These are phyloP conservation scores for Sturnus vulgaris DNA, from an alignment of 2,113 vertebrate species.

Conservation along the genomic window DNA sequence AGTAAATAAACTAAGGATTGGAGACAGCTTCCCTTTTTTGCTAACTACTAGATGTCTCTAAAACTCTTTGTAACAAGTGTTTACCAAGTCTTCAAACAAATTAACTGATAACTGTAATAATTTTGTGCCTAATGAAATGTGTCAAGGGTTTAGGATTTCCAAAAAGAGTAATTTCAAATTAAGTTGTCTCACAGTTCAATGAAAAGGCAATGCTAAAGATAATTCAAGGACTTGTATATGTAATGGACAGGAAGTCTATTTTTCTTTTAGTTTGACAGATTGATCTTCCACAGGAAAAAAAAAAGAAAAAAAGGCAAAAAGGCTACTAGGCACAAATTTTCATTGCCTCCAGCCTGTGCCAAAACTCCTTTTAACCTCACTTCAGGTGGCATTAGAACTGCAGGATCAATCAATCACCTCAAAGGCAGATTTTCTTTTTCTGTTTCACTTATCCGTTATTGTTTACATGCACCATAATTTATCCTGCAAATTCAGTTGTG, in stretches of 20 bases:
- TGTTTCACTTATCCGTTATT: conserved; percentile 6
- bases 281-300: neutral
- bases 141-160: conserved; percentile 56
- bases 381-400: neutral
- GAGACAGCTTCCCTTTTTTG: conserved; percentile 68
- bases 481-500: neutral
- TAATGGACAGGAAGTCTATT: conserved; percentile 58
- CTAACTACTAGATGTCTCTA: conserved; percentile 46
- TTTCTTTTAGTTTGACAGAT: conserved; percentile 64
- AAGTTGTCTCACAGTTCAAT: conserved; percentile 57
- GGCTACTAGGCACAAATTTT: conserved; percentile 21
- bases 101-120: conserved; percentile 71
- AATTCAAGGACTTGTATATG: conserved; percentile 56
- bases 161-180: conserved; percentile 61
- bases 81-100: conserved; percentile 70
- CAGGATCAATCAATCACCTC: neutral
- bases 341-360: neutral
- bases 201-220: conserved; percentile 50
- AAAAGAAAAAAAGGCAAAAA: neutral
- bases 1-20: conserved; percentile 71
- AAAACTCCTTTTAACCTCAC: neutral
- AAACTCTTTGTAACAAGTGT: conserved; percentile 61
- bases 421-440: conserved; percentile 22
- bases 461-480: neutral
- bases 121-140: conserved; percentile 70